A percentile compares a stretch with the other conserved stretches of the same genome.
Conservation (phyloP, 2,888 invertebrate species). For the Ectemnius lituratus region DNA sequence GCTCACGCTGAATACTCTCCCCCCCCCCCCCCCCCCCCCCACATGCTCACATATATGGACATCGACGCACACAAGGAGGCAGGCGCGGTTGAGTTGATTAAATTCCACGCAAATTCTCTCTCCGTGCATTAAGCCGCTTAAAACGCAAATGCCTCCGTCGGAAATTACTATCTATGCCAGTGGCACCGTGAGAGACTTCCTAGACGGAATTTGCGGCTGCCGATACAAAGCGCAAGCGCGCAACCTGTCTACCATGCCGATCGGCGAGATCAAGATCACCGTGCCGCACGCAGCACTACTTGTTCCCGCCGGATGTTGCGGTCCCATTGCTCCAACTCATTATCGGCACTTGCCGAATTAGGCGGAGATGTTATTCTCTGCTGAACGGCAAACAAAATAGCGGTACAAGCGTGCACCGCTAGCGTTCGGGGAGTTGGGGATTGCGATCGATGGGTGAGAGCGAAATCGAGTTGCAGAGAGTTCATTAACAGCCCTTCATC, state of each 20-base stretch:
- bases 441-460: too few species aligned
- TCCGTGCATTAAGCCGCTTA: constrained; percentile 59
- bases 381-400: too few species aligned
- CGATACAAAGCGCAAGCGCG: constrained; percentile 12
- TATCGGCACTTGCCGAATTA: too few species aligned
- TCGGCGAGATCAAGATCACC: too few species aligned
- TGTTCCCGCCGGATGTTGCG: too few species aligned
- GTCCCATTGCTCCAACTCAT: too few species aligned
- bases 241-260: too few species aligned
- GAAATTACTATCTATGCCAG: constrained; percentile 51
- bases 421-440: too few species aligned
- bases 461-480: not conserved
- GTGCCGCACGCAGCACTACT: too few species aligned
- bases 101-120: constrained; percentile 64
- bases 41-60: too few species aligned
- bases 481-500: not conserved
- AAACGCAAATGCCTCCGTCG: constrained; percentile 53
- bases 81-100: constrained; percentile 56
- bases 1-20: constrained; percentile 7
- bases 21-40: not conserved
- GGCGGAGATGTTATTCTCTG: too few species aligned
- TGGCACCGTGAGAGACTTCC: constrained; percentile 8
- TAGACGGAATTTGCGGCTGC: constrained; percentile 42
- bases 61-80: not conserved
- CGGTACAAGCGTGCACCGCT: too few species aligned